Conservation (phyloP, 2,888 invertebrate species). For the Melieria picta region DNA sequence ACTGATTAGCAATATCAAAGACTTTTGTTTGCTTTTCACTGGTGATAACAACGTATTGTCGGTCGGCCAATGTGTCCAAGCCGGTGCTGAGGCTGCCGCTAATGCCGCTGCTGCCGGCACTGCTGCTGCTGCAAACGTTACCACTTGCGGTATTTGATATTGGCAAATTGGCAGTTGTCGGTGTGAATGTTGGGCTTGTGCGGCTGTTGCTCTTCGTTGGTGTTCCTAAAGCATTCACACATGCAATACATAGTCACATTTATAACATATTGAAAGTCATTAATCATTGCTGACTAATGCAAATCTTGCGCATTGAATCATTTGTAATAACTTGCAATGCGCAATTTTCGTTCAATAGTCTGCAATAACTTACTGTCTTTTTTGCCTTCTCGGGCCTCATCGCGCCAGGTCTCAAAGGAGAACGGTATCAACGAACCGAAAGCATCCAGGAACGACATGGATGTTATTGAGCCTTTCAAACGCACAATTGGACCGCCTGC, state of each 20-base stretch:
- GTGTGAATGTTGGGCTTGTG: conserved; percentile 80
- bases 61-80: conserved; percentile 72
- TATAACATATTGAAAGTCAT: conserved; percentile 8
- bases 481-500: conserved; percentile 95
- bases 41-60: conserved; percentile 92
- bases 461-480: conserved; percentile 93
- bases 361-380: conserved; percentile 61
- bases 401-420: conserved; percentile 92
- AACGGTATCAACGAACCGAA: conserved; percentile 92
- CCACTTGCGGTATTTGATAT: conserved; percentile 57
- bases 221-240: conserved; percentile 65
- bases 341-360: background rate
- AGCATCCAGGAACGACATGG: conserved; percentile 96
- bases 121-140: conserved; percentile 51
- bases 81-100: conserved; percentile 63
- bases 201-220: conserved; percentile 79
- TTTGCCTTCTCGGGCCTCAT: conserved; percentile 74
- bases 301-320: no score
- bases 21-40: conserved; percentile 96
- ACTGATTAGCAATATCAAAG: conserved; percentile 93
- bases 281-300: background rate
- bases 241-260: background rate
- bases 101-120: conserved; percentile 54
- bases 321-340: background rate
- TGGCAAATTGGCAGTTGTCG: conserved; percentile 64